phyloP scores from a whole-genome alignment of 2,113 vertebrate genomes.

The Dipodomys stephensi region DNA sequence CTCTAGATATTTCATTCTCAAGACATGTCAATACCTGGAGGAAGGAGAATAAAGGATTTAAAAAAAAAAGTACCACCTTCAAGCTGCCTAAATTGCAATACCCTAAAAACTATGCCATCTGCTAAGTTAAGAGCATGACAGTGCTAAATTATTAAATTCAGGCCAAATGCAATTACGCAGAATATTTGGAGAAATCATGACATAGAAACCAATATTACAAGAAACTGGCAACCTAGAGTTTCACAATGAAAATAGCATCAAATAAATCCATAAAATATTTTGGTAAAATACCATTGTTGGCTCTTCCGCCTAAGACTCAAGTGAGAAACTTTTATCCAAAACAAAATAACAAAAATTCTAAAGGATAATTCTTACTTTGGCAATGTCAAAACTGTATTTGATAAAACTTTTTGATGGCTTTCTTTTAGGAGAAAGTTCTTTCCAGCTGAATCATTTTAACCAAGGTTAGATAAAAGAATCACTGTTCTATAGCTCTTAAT shows the following conservation, averaged over 20 bases:
- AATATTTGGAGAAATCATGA: neutral
- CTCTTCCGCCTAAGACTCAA: neutral
- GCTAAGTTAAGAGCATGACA: neutral
- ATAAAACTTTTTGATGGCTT: neutral
- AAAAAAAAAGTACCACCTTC: neutral
- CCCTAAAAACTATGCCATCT: neutral
- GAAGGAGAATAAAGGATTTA: neutral
- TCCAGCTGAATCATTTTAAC: neutral
- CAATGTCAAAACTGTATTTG: neutral
- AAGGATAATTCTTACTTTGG: neutral
- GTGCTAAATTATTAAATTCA: neutral
- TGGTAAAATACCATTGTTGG: neutral
- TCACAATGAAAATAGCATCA: slow-evolving; percentile 1
- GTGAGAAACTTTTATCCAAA: slow-evolving; percentile 11
- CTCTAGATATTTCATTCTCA: slow-evolving; percentile 7
- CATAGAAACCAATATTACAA: neutral
- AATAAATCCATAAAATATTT: slow-evolving; percentile 25
- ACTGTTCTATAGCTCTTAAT: neutral
- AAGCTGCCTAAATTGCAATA: neutral
- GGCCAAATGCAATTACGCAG: neutral
- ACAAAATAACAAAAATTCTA: neutral
- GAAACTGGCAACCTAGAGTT: slow-evolving; percentile 24
- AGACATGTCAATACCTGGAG: neutral
- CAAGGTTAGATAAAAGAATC: neutral
- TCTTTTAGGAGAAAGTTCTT: neutral